Percentiles rank a stretch among this genome's conserved stretches.
These are phyloP conservation scores for Eptesicus fuscus DNA, from an alignment of 2,113 vertebrate genomes.

Conservation along the genomic window DNA sequence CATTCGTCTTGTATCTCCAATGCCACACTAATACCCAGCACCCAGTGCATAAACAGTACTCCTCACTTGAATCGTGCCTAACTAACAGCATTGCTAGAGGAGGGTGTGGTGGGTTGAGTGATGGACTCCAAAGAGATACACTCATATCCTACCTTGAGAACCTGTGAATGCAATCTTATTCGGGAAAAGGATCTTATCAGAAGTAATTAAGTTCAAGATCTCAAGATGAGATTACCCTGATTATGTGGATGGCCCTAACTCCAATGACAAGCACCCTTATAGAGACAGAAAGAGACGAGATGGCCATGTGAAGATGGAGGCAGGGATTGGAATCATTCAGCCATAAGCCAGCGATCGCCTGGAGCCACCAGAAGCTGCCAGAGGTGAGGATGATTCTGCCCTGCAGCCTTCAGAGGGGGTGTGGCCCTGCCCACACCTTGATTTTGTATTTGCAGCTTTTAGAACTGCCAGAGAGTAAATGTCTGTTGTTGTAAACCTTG, in stretches of 20 bases:
- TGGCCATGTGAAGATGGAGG: neutral
- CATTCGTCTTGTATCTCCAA: neutral
- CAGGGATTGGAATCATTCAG: neutral
- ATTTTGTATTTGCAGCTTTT: neutral
- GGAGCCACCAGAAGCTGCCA: neutral
- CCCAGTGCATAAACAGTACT: no score
- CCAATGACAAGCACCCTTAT: neutral
- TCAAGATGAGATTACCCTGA: neutral
- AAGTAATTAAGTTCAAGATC: neutral
- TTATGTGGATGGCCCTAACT: neutral
- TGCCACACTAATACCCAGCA: neutral
- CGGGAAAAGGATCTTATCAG: neutral
- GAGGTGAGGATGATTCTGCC: neutral
- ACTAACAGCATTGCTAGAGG: neutral
- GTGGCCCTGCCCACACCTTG: neutral
- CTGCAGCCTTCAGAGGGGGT: neutral
- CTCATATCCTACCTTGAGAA: neutral
- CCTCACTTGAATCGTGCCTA: neutral
- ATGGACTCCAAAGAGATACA: neutral
- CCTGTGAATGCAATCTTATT: neutral
- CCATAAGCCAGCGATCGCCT: accelerated
- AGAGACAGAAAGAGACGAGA: neutral
- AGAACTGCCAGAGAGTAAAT: neutral
- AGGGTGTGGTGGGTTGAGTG: neutral
- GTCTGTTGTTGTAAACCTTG: neutral